Percentiles rank a stretch among this genome's conserved stretches.
phyloP scores from a whole-genome alignment of 2,113 vertebrate genomes.

The Nothocercus julius region DNA sequence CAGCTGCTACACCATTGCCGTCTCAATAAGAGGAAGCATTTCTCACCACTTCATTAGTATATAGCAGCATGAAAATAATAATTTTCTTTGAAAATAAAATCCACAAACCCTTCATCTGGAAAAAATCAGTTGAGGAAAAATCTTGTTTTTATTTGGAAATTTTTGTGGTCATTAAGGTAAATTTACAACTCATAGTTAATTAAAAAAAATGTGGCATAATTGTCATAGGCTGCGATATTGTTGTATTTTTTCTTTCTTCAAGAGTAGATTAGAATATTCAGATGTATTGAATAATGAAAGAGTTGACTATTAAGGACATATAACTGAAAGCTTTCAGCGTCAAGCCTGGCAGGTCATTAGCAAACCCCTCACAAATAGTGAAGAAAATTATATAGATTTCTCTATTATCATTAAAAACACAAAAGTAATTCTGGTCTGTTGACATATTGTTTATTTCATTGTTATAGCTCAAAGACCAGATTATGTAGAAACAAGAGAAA shows the following conservation, averaged over 20 bases:
- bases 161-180: slow-evolving; percentile 52
- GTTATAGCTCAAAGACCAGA: neutral
- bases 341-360: slow-evolving; percentile 32
- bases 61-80: slow-evolving; percentile 60
- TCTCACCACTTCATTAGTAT: slow-evolving; percentile 62
- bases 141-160: slow-evolving; percentile 38
- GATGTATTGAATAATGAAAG: slow-evolving; percentile 60
- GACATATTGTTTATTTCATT: neutral
- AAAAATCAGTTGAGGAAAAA: slow-evolving; percentile 20
- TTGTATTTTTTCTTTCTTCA: neutral
- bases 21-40: slow-evolving; percentile 67
- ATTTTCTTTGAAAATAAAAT: slow-evolving; percentile 57
- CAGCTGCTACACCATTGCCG: slow-evolving; percentile 77
- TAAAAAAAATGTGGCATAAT: slow-evolving; percentile 25
- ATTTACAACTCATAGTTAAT: slow-evolving; percentile 12
- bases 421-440: neutral
- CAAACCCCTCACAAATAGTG: slow-evolving; percentile 13
- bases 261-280: slow-evolving; percentile 54
- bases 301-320: slow-evolving; percentile 43
- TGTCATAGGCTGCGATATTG: slow-evolving; percentile 12
- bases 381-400: neutral
- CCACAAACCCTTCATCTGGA: slow-evolving; percentile 44
- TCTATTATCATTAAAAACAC: neutral
- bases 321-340: slow-evolving; percentile 40
- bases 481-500: neutral